Evolutionary conservation across 1,140 invertebrate genomes (phyloP).

Genomic region (Portunus trituberculatus): DNA sequence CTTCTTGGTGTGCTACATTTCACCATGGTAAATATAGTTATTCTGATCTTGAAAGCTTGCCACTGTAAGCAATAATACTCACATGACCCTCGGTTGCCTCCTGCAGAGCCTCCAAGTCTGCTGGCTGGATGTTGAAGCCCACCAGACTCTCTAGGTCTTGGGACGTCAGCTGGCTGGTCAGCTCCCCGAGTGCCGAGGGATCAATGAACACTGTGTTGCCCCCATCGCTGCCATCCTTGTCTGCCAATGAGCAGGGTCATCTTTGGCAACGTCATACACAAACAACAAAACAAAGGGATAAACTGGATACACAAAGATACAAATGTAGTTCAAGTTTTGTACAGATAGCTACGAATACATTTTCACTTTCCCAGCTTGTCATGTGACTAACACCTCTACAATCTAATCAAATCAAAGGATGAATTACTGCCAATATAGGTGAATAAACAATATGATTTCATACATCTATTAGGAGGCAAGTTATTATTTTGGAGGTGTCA

Average conservation of each 20-base stretch:
- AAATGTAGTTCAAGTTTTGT: not conserved
- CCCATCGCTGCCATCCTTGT: slow-evolving; percentile 64
- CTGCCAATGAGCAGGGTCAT: slow-evolving; percentile 32
- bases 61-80: not conserved
- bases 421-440: no score
- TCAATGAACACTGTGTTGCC: slow-evolving; percentile 71
- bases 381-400: no score
- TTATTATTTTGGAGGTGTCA: not conserved
- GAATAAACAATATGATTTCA: no score
- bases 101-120: slow-evolving; percentile 65
- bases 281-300: not conserved
- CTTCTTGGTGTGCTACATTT: no score
- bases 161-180: slow-evolving; percentile 62
- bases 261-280: not conserved
- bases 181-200: slow-evolving; percentile 78
- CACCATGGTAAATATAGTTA: not conserved
- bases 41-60: not conserved
- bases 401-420: no score
- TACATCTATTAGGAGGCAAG: no score
- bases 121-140: slow-evolving; percentile 77
- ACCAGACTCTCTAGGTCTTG: slow-evolving; percentile 77
- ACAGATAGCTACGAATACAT: no score
- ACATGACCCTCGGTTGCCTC: slow-evolving; percentile 64
- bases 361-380: no score
- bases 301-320: not conserved